Percentiles rank a stretch among this genome's conserved stretches.
These are phyloP conservation scores for Phyllostomus discolor DNA, from an alignment of 2,113 vertebrate genomes.

Conservation along the genomic window DNA sequence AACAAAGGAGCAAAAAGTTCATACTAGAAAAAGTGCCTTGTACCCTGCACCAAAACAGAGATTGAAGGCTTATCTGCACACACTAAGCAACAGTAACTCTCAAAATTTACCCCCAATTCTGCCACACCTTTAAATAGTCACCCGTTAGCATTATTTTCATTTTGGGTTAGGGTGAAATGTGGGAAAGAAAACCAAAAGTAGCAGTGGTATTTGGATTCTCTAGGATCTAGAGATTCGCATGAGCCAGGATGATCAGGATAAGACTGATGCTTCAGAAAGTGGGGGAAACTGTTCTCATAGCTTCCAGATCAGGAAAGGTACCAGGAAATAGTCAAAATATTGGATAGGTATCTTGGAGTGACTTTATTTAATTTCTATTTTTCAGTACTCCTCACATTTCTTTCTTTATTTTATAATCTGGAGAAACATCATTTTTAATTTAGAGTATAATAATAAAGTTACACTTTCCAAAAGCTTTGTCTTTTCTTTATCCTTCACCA, in stretches of 20 bases:
- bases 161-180: not conserved
- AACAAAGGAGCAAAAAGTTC: not conserved
- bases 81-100: not conserved
- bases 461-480: not conserved
- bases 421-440: not conserved
- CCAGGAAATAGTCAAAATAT: not conserved
- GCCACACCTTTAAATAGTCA: not conserved
- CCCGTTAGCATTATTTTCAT: not conserved
- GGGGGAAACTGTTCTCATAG: not conserved
- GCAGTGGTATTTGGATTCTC: not conserved
- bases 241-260: not conserved
- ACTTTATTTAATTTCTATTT: slow-evolving; percentile 1
- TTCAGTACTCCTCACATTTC: not conserved
- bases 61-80: not conserved
- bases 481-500: not conserved
- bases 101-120: not conserved
- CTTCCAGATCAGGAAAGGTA: not conserved
- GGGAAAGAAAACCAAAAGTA: not conserved
- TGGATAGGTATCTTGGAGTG: not conserved
- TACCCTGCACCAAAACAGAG: not conserved
- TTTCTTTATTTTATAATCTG: not conserved
- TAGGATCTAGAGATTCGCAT: not conserved
- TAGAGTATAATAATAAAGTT: slow-evolving; percentile 8
- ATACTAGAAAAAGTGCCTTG: not conserved
- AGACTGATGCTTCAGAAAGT: not conserved